Conservation (phyloP, 2,113 vertebrate genomes). For the Sinocyclocheilus maitianheensis region DNA sequence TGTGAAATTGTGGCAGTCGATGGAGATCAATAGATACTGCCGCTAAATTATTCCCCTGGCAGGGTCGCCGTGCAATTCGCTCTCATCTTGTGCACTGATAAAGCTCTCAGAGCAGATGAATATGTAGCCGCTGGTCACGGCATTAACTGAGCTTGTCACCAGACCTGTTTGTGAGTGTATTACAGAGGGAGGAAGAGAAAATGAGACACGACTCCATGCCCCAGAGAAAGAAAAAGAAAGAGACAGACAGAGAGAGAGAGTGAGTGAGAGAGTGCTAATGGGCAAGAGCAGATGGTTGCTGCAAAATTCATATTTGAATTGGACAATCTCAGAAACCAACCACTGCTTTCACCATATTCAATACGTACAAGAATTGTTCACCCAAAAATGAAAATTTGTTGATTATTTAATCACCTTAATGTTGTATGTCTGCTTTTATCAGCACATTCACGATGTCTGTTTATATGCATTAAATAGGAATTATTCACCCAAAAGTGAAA, state of each 20-base stretch:
- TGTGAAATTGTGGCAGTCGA: constrained; percentile 29
- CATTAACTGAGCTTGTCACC: constrained; percentile 47
- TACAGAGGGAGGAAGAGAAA: constrained; percentile 44
- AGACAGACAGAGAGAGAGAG: constrained; percentile 33
- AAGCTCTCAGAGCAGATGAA: constrained; percentile 51
- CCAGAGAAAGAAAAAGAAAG: constrained; percentile 40
- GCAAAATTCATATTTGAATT: constrained; percentile 26
- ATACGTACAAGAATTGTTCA: neutral
- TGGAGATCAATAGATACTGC: constrained; percentile 48
- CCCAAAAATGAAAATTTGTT: neutral
- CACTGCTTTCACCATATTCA: neutral
- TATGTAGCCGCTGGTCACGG: constrained; percentile 55
- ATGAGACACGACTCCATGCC: constrained; percentile 32
- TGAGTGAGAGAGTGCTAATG: neutral
- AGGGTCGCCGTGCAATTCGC: neutral
- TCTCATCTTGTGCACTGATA: constrained; percentile 44
- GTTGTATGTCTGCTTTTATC: neutral
- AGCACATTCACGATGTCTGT: neutral
- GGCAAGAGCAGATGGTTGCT: constrained; percentile 21
- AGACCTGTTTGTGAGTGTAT: constrained; percentile 43
- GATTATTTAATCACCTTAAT: too few species aligned
- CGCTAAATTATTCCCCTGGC: constrained; percentile 40
- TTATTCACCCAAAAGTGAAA: neutral
- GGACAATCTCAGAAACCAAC: constrained; percentile 47
- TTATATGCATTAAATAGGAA: neutral